A percentile compares a stretch with the other conserved stretches of the same genome.
Evolutionary conservation across 2,888 invertebrate genomes (phyloP).

Genomic region (Camptogramma bilineatum): DNA sequence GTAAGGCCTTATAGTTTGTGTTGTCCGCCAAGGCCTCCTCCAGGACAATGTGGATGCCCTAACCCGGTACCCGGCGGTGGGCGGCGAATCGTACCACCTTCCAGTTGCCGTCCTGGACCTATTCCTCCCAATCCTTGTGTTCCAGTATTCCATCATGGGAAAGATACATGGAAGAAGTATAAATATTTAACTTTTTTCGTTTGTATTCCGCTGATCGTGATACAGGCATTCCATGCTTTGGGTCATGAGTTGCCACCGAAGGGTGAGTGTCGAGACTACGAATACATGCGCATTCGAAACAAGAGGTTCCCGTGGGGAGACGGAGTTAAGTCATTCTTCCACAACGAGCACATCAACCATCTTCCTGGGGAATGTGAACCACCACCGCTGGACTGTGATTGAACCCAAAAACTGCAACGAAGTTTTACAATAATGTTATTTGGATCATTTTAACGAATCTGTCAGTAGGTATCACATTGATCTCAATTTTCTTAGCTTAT

Average conservation of each 20-base stretch:
- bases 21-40: constrained; percentile 60
- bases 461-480: neutral
- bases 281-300: constrained; percentile 90
- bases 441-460: neutral
- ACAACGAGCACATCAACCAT: constrained; percentile 90
- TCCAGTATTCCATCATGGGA: constrained; percentile 61
- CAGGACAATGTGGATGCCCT: constrained; percentile 55
- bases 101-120: constrained; percentile 56
- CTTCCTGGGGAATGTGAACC: constrained; percentile 71
- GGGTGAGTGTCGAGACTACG: constrained; percentile 84
- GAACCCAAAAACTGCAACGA: constrained; percentile 21
- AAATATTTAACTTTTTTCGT: constrained; percentile 63
- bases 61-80: constrained; percentile 53
- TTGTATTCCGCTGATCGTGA: constrained; percentile 64
- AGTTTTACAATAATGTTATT: neutral
- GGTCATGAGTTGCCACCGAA: constrained; percentile 53
- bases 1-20: constrained; percentile 53
- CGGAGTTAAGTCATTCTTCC: constrained; percentile 92
- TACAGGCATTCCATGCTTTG: constrained; percentile 54
- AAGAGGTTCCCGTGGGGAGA: constrained; percentile 97
- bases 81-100: constrained; percentile 57
- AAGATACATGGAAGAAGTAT: constrained; percentile 63
- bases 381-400: constrained; percentile 67
- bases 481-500: neutral
- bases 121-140: constrained; percentile 64